Evolutionary conservation across 2,888 invertebrate genomes (phyloP).

Genomic region (Diaperis boleti): DNA sequence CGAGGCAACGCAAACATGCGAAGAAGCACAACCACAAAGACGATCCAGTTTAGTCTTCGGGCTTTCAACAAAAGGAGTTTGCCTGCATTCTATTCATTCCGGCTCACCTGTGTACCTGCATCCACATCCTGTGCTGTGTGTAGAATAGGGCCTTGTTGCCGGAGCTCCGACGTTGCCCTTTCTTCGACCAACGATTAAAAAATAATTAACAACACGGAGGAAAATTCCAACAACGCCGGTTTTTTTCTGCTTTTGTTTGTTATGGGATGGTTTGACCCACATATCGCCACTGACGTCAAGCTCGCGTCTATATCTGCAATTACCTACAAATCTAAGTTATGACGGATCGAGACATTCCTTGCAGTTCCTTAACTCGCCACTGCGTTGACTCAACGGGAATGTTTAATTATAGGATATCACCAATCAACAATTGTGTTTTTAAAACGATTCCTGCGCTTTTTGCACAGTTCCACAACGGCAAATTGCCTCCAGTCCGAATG

Average conservation of each 20-base stretch:
- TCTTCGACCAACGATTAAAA: constrained; percentile 32
- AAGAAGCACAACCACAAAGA: constrained; percentile 50
- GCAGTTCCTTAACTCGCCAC: constrained; percentile 6
- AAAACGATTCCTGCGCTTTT: constrained; percentile 26
- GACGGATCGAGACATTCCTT: constrained; percentile 14
- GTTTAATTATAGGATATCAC: constrained; percentile 30
- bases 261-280: constrained; percentile 22
- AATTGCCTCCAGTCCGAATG: constrained; percentile 44
- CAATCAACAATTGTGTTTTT: constrained; percentile 28
- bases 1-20: constrained; percentile 47
- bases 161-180: constrained; percentile 27
- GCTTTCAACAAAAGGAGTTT: constrained; percentile 61
- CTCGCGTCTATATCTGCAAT: constrained; percentile 22
- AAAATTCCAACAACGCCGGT: constrained; percentile 25
- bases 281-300: constrained; percentile 22
- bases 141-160: constrained; percentile 41
- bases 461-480: constrained; percentile 17
- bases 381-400: constrained; percentile 7
- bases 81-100: constrained; percentile 65
- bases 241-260: constrained; percentile 13
- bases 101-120: constrained; percentile 66
- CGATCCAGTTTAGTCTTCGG: constrained; percentile 58
- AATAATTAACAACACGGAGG: constrained; percentile 31
- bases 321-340: constrained; percentile 24
- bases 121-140: constrained; percentile 61